Evolutionary conservation across 2,113 vertebrate species (phyloP).

Genomic region (Reinhardtius hippoglossoides): DNA sequence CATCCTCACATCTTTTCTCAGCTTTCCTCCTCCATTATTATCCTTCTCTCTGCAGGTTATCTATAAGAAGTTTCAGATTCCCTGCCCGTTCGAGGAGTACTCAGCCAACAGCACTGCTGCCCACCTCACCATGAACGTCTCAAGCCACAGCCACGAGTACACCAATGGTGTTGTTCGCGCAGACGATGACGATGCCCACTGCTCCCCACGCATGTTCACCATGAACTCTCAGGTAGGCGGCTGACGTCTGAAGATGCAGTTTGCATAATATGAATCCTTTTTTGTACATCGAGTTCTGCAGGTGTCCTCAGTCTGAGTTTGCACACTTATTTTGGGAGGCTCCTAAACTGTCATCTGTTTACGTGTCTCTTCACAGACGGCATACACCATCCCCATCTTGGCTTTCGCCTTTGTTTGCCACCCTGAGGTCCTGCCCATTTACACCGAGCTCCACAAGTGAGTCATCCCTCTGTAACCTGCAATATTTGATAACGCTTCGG

Average conservation of each 20-base stretch:
- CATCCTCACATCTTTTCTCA: no score
- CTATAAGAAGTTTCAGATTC: conserved; percentile 95
- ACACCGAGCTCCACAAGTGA: conserved; percentile 96
- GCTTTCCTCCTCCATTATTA: conserved; percentile 1
- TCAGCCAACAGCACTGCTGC: conserved; percentile 78
- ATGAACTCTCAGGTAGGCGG: conserved; percentile 91
- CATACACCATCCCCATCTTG: conserved; percentile 97
- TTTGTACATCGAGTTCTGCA: not conserved
- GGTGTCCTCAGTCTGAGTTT: not conserved
- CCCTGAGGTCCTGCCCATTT: conserved; percentile 97
- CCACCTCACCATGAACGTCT: conserved; percentile 49
- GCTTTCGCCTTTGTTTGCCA: conserved; percentile 98
- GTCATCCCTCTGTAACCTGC: conserved; percentile 55
- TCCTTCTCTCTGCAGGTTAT: conserved; percentile 85
- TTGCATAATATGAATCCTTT: not conserved
- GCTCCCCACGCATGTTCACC: conserved; percentile 88
- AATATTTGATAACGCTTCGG: conserved; percentile 2
- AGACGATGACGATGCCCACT: conserved; percentile 74
- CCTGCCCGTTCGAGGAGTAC: conserved; percentile 87
- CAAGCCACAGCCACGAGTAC: conserved; percentile 67
- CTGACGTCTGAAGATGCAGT: not conserved
- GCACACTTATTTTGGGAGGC: not conserved
- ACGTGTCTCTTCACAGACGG: conserved; percentile 84
- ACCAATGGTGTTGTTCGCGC: conserved; percentile 58
- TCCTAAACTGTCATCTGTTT: conserved; percentile 19